A percentile compares a stretch with the other conserved stretches of the same genome.
Conservation (phyloP, 1,140 invertebrate genomes). For the Apis laboriosa region DNA sequence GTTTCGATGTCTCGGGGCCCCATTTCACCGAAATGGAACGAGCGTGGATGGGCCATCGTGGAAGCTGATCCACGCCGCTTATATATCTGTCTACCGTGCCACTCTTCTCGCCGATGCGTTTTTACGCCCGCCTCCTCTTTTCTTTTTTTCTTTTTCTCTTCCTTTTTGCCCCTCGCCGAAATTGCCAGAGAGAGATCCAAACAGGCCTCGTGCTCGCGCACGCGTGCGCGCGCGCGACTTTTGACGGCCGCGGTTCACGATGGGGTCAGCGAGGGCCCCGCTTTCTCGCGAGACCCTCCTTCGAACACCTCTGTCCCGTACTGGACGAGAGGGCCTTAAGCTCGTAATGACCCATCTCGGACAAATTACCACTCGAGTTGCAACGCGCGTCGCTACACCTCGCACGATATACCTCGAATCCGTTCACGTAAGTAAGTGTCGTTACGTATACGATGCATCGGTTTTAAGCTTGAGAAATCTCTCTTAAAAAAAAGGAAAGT, state of each 20-base stretch:
- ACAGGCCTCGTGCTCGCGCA: constrained; percentile 20
- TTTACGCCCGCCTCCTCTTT: constrained; percentile 47
- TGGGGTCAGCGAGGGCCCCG: constrained; percentile 66
- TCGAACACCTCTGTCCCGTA: constrained; percentile 38
- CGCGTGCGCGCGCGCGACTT: constrained; percentile 49
- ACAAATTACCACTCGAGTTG: constrained; percentile 68
- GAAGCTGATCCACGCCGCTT: constrained; percentile 42
- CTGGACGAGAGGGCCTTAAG: constrained; percentile 32
- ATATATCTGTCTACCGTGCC: constrained; percentile 50
- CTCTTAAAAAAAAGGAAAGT: not conserved
- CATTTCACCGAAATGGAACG: constrained; percentile 31
- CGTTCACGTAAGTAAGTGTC: not conserved
- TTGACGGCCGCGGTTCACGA: constrained; percentile 68
- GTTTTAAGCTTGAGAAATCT: constrained; percentile 20
- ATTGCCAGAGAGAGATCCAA: constrained; percentile 62
- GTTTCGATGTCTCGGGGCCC: not conserved
- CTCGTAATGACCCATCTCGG: constrained; percentile 52
- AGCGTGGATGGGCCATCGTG: constrained; percentile 5
- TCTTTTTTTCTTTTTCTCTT: too few relatives aligned
- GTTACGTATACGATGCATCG: not conserved
- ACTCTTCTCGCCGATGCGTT: constrained; percentile 54
- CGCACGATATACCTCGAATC: constrained; percentile 46
- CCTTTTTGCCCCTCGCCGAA: constrained; percentile 54
- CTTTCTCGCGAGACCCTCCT: constrained; percentile 58
- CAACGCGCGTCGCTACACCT: constrained; percentile 63